A percentile compares a stretch with the other conserved stretches of the same genome.
These are phyloP conservation scores for Argyra leucocephala DNA, from an alignment of 2,888 invertebrate species.

Conservation along the genomic window DNA sequence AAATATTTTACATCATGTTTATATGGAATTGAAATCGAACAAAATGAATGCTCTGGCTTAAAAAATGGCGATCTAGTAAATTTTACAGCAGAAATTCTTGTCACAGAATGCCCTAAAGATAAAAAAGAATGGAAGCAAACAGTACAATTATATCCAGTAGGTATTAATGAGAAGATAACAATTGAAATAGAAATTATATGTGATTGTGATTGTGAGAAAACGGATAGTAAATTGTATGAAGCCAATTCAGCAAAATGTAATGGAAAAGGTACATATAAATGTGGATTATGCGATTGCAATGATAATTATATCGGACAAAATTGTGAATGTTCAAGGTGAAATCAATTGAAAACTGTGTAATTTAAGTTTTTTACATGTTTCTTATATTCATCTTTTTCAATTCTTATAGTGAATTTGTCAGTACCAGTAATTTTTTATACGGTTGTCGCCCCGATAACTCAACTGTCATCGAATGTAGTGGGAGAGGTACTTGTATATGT, in stretches of 20 bases:
- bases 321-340: constrained; percentile 64
- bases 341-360: not conserved
- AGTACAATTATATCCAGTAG: constrained; percentile 81
- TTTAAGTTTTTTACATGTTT: too few relatives aligned
- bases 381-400: too few relatives aligned
- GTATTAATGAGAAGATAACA: constrained; percentile 72
- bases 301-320: constrained; percentile 54
- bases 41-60: constrained; percentile 75
- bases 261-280: constrained; percentile 64
- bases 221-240: constrained; percentile 46
- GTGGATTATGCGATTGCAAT: constrained; percentile 77
- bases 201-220: constrained; percentile 79
- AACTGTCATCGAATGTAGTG: constrained; percentile 55
- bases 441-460: constrained; percentile 57
- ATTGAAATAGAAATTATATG: constrained; percentile 82
- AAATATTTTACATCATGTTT: constrained; percentile 68
- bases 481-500: constrained; percentile 64
- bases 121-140: constrained; percentile 64
- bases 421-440: constrained; percentile 20
- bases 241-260: constrained; percentile 46
- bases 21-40: constrained; percentile 47
- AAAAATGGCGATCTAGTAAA: constrained; percentile 74
- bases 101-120: constrained; percentile 72
- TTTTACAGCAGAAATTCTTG: constrained; percentile 62
- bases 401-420: too few relatives aligned